Evolutionary conservation across 2,113 vertebrate genomes (phyloP), one percentile per base, ranked within the genome.

Genomic region (Chloropsis cyanopogon): DNA sequence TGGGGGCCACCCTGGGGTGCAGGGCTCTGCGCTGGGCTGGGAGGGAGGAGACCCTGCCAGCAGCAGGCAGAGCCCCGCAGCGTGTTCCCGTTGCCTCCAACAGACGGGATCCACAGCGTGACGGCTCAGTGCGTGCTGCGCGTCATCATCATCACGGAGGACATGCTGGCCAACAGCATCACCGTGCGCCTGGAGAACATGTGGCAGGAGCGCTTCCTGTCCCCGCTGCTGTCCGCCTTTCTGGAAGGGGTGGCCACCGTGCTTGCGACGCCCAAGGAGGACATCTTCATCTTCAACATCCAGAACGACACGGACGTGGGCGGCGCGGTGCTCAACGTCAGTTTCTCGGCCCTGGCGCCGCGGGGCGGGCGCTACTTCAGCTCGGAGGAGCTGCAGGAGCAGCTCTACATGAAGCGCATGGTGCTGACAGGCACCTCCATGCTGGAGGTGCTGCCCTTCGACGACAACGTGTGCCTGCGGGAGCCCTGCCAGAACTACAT

Each of bases 401-500:
- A 99, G 96, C 98, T 99, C 75, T 99, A 99, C 96, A 98, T 99
- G 96, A 99, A 99, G 95, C 98, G 99, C 57, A 99, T 98, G 19
- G 98, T 97, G 6, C 98, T 99, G 52, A 99, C 99, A 0, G 98
- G 98, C 0, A 98, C 99, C 87, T 99, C 99, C 33, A 99, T 99
- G 97, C 98, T 99, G 96, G 99, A 99, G 93, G 99, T 99, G 60
- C 98, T 99, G 76, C 99, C 99, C 7, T 99, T 99, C 2, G 99
- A 99, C 1, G 99, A 99, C 97, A 99, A 99, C 8, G 99, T 99
- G 79, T 99, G 99, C 93, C 97, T 99, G 92, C 98, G 99, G 6
- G 99, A 99, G 95, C 99, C 99, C 26, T 99, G 99, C 66, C 99
- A 99, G 97, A 99, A 99, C 98, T 99, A 99, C 98, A 99, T 99